phyloP scores from a whole-genome alignment of 2,797 vertebrate species.

The Vireo griseus region DNA sequence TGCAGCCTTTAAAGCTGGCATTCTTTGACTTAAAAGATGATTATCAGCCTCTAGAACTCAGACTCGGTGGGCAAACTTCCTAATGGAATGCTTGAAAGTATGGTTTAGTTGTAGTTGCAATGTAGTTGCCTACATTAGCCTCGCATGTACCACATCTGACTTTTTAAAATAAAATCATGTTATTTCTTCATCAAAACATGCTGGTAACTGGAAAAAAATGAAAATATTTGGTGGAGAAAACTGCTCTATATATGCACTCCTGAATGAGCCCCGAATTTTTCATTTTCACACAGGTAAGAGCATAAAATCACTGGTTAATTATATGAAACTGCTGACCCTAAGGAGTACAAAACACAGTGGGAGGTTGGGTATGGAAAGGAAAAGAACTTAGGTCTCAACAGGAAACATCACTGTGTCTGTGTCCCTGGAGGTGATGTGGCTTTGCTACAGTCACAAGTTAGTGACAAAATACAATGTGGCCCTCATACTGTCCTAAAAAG shows the following conservation, averaged over 20 bases:
- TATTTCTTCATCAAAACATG: background rate
- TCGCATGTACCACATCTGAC: background rate
- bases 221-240: background rate
- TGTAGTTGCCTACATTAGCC: background rate
- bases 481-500: background rate
- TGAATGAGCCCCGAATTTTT: background rate
- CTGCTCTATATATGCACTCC: rapidly evolving
- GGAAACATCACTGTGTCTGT: rapidly evolving
- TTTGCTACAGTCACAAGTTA: background rate
- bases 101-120: background rate
- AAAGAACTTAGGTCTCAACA: background rate
- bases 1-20: background rate
- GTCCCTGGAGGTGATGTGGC: background rate
- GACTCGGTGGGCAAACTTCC: background rate
- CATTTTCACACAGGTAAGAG: background rate
- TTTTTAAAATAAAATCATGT: background rate
- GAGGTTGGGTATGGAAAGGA: background rate
- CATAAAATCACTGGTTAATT: background rate
- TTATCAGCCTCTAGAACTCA: background rate
- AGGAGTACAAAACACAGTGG: background rate
- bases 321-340: background rate
- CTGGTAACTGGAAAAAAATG: background rate
- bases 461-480: background rate
- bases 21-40: background rate
- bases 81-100: background rate